A percentile compares a stretch with the other conserved stretches of the same genome.
Conservation (phyloP, 2,797 vertebrate genomes). For the Cetoscarus ocellatus region DNA sequence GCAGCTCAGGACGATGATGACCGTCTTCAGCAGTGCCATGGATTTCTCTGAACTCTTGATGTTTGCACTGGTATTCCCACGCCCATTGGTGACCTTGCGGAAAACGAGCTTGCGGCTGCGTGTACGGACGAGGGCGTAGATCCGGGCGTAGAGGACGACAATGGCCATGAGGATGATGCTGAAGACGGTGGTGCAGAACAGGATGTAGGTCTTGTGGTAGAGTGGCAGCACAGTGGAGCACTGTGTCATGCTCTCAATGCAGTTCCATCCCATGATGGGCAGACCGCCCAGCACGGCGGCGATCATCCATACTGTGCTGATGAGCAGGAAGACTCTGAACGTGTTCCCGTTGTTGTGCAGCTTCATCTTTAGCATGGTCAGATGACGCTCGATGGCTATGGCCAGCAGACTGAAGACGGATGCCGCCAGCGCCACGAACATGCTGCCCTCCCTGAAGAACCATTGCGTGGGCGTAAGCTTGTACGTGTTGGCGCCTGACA, state of each 20-base stretch:
- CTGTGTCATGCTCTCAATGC: constrained; percentile 83
- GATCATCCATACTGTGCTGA: constrained; percentile 95
- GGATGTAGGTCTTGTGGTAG: constrained; percentile 98
- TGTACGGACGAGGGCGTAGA: constrained; percentile 94
- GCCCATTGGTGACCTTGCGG: constrained; percentile 90
- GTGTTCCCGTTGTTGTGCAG: constrained; percentile 94
- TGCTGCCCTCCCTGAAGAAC: constrained; percentile 96
- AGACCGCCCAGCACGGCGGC: constrained; percentile 91
- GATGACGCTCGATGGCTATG: constrained; percentile 97
- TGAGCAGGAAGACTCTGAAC: constrained; percentile 94
- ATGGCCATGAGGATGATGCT: constrained; percentile 93
- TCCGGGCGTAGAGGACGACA: constrained; percentile 94
- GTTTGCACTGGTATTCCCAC: constrained; percentile 84
- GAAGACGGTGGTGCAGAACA: constrained; percentile 97
- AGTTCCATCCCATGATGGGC: constrained; percentile 98
- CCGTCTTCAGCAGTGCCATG: constrained; percentile 95
- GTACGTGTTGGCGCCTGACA: constrained; percentile 95
- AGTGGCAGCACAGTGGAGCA: constrained; percentile 97
- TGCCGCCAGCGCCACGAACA: constrained; percentile 96
- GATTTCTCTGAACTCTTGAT: constrained; percentile 96
- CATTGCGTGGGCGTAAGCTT: constrained; percentile 92
- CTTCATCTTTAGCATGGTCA: constrained; percentile 99
- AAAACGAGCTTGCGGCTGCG: constrained; percentile 94
- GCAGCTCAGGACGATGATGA: constrained; percentile 96
- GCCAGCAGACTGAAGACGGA: constrained; percentile 97